Evolutionary conservation across 2,797 vertebrate species (phyloP).

Genomic region (Parauchenoglanis punctatus): DNA sequence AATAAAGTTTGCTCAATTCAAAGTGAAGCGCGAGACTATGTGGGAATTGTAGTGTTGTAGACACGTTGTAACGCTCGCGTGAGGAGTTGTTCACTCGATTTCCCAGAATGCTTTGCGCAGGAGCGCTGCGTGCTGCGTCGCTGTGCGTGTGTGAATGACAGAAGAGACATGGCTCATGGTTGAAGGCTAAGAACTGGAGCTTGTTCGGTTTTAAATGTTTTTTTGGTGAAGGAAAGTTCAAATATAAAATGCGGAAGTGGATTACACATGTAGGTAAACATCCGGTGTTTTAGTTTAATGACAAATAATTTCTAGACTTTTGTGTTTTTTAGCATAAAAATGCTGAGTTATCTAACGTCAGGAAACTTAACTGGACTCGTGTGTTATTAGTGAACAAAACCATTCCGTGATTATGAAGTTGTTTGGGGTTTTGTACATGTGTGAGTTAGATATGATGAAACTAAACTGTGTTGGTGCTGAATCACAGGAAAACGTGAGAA

Average conservation of each 20-base stretch:
- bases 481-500: background rate
- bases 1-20: background rate
- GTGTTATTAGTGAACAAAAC: background rate
- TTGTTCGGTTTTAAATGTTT: background rate
- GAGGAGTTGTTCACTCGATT: slow-evolving; percentile 30
- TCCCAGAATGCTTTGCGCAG: slow-evolving; percentile 44
- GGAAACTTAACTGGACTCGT: background rate
- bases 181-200: background rate
- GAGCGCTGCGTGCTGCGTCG: slow-evolving; percentile 20
- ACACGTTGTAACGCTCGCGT: rapidly evolving
- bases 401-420: background rate
- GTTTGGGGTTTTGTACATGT: background rate
- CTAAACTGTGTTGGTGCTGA: background rate
- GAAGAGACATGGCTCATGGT: slow-evolving; percentile 35
- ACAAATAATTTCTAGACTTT: background rate
- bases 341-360: background rate
- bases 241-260: slow-evolving; percentile 7
- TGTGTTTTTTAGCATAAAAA: background rate
- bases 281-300: background rate
- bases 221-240: background rate
- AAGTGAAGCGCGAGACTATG: background rate
- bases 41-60: slow-evolving; percentile 51
- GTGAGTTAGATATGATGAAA: background rate
- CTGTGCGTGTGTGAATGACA: slow-evolving; percentile 49
- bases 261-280: slow-evolving; percentile 25